phyloP scores from a whole-genome alignment of 1,140 invertebrate genomes.

The Arion vulgaris region DNA sequence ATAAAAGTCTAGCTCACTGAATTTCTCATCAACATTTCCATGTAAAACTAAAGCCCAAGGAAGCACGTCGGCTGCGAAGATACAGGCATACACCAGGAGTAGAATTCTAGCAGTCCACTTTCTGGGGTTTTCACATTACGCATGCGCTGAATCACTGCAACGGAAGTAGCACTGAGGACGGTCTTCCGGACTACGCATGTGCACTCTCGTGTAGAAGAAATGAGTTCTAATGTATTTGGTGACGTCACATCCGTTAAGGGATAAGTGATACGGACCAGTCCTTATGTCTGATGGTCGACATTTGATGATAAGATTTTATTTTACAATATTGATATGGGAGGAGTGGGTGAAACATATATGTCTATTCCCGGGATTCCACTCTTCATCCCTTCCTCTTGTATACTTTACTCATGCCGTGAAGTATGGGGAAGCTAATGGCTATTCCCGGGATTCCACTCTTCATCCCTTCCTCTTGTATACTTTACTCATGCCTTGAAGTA shows the following conservation, averaged over 20 bases:
- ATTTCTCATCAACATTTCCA: no score
- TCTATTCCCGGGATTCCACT: no score
- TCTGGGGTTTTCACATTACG: not conserved
- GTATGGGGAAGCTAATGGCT: no score
- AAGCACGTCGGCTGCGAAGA: not conserved
- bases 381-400: no score
- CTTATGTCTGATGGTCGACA: not conserved
- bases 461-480: no score
- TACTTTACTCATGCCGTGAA: no score
- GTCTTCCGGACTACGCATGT: constrained; percentile 28
- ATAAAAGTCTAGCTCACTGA: not conserved
- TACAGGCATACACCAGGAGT: not conserved
- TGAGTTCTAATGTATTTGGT: constrained; percentile 24
- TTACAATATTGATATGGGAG: not conserved
- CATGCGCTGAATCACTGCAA: not conserved
- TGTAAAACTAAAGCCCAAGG: not conserved
- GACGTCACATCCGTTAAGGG: constrained; percentile 20
- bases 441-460: no score
- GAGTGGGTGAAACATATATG: no score
- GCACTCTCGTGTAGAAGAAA: constrained; percentile 29
- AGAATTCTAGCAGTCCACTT: not conserved
- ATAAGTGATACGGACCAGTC: not conserved
- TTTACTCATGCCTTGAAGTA: no score
- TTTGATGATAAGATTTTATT: not conserved
- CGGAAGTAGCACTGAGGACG: constrained; percentile 18